Evolutionary conservation across 2,113 vertebrate species (phyloP).

Genomic region (Ailuropoda melanoleuca): DNA sequence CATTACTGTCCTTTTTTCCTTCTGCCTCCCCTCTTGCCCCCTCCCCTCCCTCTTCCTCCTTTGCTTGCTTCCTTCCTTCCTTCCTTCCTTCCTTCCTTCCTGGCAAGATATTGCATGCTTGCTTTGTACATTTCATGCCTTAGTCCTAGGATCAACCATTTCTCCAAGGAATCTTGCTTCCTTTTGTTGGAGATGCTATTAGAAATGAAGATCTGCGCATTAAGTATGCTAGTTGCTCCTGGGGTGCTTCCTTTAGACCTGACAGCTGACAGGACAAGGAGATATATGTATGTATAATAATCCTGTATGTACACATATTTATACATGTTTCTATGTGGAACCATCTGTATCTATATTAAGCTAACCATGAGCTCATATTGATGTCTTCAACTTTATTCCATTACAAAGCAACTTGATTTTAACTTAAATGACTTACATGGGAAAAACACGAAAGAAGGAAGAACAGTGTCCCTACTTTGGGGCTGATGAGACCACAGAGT

Average conservation of each 20-base stretch:
- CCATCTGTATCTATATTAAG: neutral
- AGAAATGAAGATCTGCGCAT: neutral
- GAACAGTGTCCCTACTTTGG: neutral
- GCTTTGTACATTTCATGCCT: neutral
- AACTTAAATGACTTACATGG: neutral
- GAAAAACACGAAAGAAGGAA: neutral
- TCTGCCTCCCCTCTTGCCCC: neutral
- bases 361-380: neutral
- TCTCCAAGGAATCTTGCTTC: neutral
- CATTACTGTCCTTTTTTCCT: neutral
- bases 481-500: neutral
- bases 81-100: too few species aligned
- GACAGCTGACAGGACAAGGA: neutral
- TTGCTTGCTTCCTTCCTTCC: fast-evolving
- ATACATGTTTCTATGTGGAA: neutral
- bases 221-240: neutral
- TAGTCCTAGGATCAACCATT: neutral
- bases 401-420: neutral
- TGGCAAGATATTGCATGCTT: neutral
- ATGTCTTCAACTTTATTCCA: neutral
- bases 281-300: neutral
- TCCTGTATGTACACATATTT: neutral
- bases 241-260: neutral
- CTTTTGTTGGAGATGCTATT: neutral
- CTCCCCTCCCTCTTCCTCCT: neutral